phyloP scores from a whole-genome alignment of 1,140 invertebrate species.

The Onthophagus taurus region DNA sequence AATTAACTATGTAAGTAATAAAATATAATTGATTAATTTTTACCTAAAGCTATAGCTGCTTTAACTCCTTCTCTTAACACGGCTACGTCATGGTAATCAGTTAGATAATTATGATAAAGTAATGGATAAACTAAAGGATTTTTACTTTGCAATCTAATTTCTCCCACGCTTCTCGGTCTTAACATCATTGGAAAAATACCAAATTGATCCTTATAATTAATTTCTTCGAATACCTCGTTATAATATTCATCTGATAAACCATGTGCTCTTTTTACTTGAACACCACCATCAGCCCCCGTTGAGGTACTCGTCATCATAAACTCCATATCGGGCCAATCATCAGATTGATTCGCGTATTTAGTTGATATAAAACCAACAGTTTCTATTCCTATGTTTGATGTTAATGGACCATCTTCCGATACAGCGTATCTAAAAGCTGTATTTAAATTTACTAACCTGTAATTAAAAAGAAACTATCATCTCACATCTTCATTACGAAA shows the following conservation, averaged over 20 bases:
- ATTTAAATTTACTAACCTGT: constrained; percentile 68
- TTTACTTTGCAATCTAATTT: constrained; percentile 60
- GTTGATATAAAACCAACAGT: constrained; percentile 78
- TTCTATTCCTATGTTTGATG: constrained; percentile 72
- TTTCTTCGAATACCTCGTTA: constrained; percentile 56
- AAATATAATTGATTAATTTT: no score
- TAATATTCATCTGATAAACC: constrained; percentile 72
- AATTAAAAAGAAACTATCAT: no score
- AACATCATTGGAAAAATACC: constrained; percentile 80
- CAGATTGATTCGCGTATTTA: constrained; percentile 71
- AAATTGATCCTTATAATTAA: constrained; percentile 64
- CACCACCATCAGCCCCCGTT: constrained; percentile 67
- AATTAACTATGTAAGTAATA: no score
- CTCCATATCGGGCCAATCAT: constrained; percentile 86
- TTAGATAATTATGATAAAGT: constrained; percentile 83
- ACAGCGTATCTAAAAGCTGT: constrained; percentile 66
- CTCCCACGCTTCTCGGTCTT: constrained; percentile 74
- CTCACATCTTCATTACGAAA: no score
- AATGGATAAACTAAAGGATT: constrained; percentile 80
- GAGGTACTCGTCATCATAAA: constrained; percentile 80
- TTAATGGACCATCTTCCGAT: constrained; percentile 69
- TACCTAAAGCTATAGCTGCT: constrained; percentile 69
- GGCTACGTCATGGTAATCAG: constrained; percentile 67
- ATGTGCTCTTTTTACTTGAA: constrained; percentile 61
- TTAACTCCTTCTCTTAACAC: constrained; percentile 78